A percentile compares a stretch with the other conserved stretches of the same genome.
Conservation (phyloP, 2,797 vertebrate species). For the Luscinia luscinia region DNA sequence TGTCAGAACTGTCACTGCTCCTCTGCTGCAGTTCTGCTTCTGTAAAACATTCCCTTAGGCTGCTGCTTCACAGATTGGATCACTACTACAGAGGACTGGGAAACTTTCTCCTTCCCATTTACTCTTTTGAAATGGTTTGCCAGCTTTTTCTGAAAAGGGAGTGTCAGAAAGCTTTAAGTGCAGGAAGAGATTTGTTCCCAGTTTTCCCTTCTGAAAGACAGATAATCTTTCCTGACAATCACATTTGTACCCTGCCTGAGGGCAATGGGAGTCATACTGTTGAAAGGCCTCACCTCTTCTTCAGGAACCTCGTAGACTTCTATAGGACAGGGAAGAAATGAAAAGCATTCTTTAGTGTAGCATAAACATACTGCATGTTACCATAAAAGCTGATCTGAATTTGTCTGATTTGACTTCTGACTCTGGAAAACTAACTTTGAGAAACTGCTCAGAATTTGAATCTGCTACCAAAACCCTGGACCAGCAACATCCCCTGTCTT, state of each 20-base stretch:
- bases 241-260: background rate
- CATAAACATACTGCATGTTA: background rate
- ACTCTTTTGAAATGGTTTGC: background rate
- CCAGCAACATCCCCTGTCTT: background rate
- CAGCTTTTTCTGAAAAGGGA: background rate
- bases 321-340: constrained; percentile 56
- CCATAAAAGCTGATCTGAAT: background rate
- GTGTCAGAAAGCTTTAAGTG: background rate
- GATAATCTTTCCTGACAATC: background rate
- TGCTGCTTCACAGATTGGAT: background rate
- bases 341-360: background rate
- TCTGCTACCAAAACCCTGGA: background rate
- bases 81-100: background rate
- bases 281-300: constrained; percentile 74
- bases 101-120: background rate
- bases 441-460: background rate
- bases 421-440: background rate
- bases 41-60: background rate
- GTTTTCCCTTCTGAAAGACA: background rate
- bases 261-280: background rate
- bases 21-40: background rate
- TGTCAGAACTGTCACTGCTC: constrained; percentile 12
- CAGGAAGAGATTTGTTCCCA: background rate
- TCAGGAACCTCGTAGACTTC: constrained; percentile 84
- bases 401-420: background rate